Evolutionary conservation across 2,797 vertebrate genomes (phyloP), one percentile per base, ranked within the genome.

Genomic region (Danio choprae): DNA sequence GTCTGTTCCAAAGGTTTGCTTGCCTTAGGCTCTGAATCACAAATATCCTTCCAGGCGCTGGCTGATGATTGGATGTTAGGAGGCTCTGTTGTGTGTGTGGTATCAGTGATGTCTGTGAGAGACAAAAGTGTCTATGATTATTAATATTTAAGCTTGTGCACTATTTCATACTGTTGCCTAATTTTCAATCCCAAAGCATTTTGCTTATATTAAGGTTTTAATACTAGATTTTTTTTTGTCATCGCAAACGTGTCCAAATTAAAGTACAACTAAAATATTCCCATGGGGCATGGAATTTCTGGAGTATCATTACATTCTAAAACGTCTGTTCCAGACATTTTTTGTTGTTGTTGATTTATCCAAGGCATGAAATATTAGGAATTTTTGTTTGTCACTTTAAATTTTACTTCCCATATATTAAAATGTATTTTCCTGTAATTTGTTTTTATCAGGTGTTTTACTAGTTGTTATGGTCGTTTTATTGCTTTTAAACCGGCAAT

Each of bases 1-100:
- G 58, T 72, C 56, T 50, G 7, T 72, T 38, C 16, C 48, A 38
- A 4, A 22, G 40, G 11, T 4, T 6, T 0, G 5, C 6, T 51
- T 4, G 77, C 67, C 69, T 15, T 29, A 72, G 48, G 38, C 9
- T 44, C 68, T 72, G 77, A 64, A 79, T 72, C 38, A 38, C 48
- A 63, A 55, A 63, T 63, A 22, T 72, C 58, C 20, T 64, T 7
- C 36, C 15, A 79, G 38, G 51, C 55, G 40, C 16, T 0, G 15
- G 67, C 8, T 62, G 44, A 29, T 29, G 29, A 55, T 36, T 46
- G 56, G 38, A 62, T n/a, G 29, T 8, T 50, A 69, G 16, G 12
- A 20, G 55, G 10, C 41, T 67, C 46, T 11, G n/a, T 70, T 44
- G 51, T 9, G 22, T 51, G 48, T 13, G 48, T 29, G 29, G 29